Base-by-base conservation (phyloP, 2,888 invertebrate species). In the Scaptomyza parva region DNA sequence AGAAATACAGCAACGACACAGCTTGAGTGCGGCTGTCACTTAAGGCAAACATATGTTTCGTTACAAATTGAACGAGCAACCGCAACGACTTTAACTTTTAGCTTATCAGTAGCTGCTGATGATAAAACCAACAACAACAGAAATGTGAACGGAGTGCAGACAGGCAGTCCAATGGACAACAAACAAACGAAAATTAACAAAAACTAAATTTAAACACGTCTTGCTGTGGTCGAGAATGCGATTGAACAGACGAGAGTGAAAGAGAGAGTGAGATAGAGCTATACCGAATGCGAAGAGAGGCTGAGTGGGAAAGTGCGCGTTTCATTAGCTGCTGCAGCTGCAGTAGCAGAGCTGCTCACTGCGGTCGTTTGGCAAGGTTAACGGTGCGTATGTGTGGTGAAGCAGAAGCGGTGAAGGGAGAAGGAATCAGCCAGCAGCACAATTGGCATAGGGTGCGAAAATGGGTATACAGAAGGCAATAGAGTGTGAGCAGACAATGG, bases 171-270 rank as follows among this genome's bases (percentile, higher is more conserved):
- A 60, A 9, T 22, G 66, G 59, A 60, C 76, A 73, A 70, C 78
- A 80, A 83, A 78, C 78, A 74, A 77, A 81, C 70, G 81, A 81
- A 82, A 83, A 83, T 83, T 83, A 83, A 83, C 84, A 67, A 77
- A 83, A 82, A 79, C 82, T 82, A 79, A 79, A 84, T 84, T 83
- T 83, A 81, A 83, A 73, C 82, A 84, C 84, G 82, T 84, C 84
- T 83, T 77, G 69, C 54, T 84, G 82, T 40, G 81, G 82, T 63
- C 40, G 47, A 45, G 60, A 61, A 35, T 48, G 59, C 48, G 59
- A 48, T 59, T 48, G 35, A 33, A 41, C 14, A 12, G n/a, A n/a
- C n/a, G 18, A 40, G 51, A 18, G 17, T 17, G 51, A 26, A 44
- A 1, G 39, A n/a, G 33, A 12, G 53, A 41, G 28, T 35, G 24